A percentile compares a stretch with the other conserved stretches of the same genome.
phyloP scores from a whole-genome alignment of 2,113 vertebrate species.

The Xiphophorus maculatus region DNA sequence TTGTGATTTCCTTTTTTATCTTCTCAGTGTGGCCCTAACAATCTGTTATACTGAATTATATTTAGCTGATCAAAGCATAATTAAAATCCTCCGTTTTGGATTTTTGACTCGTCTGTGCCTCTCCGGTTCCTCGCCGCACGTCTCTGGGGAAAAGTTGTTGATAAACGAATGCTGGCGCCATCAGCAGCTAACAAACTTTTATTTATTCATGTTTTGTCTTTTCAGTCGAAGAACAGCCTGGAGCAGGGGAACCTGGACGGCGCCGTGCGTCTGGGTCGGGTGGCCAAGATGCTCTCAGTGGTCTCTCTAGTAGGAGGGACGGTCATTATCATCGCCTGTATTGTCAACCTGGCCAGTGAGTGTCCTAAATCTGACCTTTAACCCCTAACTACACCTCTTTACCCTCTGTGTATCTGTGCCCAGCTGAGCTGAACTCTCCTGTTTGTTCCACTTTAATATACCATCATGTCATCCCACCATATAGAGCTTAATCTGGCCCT shows the following conservation, averaged over 20 bases:
- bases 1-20: no score
- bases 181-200: conserved; percentile 9
- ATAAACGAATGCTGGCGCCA: no score
- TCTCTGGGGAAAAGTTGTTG: background rate
- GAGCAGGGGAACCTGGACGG: conserved; percentile 92
- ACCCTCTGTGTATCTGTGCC: conserved; percentile 21
- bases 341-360: conserved; percentile 90
- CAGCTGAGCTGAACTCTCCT: conserved; percentile 13
- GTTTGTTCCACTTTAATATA: conserved; percentile 10
- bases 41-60: no score
- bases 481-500: conserved; percentile 32
- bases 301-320: conserved; percentile 89
- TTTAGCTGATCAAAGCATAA: no score
- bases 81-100: no score
- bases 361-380: conserved; percentile 75
- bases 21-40: no score
- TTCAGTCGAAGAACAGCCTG: conserved; percentile 89
- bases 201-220: conserved; percentile 1
- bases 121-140: no score
- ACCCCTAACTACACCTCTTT: conserved; percentile 31
- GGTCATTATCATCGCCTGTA: conserved; percentile 89
- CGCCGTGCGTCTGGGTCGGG: conserved; percentile 88
- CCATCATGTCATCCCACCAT: conserved; percentile 9
- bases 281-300: conserved; percentile 89
- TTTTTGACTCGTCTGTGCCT: no score